These are phyloP conservation scores for Diadumene lineata DNA, from an alignment of 92 coral and sea anemone species.

Conservation along the genomic window DNA sequence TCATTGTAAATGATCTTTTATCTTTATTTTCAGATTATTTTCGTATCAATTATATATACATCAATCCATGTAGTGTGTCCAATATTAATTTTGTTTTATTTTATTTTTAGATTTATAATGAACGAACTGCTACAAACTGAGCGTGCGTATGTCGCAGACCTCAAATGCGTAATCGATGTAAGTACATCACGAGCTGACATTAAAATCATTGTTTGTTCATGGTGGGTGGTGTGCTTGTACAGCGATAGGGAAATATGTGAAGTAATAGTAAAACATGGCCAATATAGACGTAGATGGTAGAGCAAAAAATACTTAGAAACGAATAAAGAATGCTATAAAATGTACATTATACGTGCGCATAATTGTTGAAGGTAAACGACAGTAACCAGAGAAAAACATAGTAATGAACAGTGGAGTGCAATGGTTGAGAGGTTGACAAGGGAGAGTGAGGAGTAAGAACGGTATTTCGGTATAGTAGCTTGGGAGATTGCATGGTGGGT, in stretches of 20 bases:
- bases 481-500: neutral
- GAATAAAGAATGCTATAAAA: too few relatives aligned
- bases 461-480: neutral
- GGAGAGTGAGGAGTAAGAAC: neutral
- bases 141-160: slow-evolving; percentile 89
- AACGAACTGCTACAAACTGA: slow-evolving; percentile 95
- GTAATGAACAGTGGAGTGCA: neutral
- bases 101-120: slow-evolving; percentile 80
- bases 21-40: neutral
- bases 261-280: neutral
- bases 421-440: neutral
- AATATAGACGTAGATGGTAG: too few relatives aligned
- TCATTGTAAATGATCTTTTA: neutral
- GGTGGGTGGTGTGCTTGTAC: neutral
- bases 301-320: too few relatives aligned
- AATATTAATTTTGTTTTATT: neutral
- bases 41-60: neutral
- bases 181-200: slow-evolving; percentile 5
- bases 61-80: neutral
- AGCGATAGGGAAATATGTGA: neutral
- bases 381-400: neutral
- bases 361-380: too few relatives aligned
- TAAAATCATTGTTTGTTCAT: slow-evolving; percentile 5
- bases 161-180: slow-evolving; percentile 95
- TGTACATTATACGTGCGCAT: too few relatives aligned